Conservation (phyloP, 2,797 vertebrate species). For the Esox lucius region DNA sequence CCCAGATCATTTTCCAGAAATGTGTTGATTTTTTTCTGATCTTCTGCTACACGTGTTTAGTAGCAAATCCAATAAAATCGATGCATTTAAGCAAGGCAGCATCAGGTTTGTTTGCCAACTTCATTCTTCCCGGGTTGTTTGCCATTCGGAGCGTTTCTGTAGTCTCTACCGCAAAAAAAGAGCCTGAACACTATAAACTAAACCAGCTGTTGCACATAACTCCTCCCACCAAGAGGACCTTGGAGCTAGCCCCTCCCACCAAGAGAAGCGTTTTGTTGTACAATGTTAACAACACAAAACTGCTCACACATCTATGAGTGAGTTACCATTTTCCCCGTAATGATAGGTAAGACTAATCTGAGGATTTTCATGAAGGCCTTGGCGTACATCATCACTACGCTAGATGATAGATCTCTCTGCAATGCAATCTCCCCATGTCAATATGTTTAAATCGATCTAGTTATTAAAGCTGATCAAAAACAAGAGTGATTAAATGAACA, state of each 20-base stretch:
- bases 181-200: constrained; percentile 15
- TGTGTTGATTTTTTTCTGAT: not conserved
- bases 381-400: not conserved
- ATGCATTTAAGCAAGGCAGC: not conserved
- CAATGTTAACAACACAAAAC: not conserved
- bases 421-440: not conserved
- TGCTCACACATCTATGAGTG: not conserved
- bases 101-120: not conserved
- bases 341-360: too few species aligned
- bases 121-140: constrained; percentile 9
- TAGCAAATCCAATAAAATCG: not conserved
- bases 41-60: constrained; percentile 29
- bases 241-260: constrained; percentile 45
- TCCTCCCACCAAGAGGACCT: constrained; percentile 38
- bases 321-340: not conserved
- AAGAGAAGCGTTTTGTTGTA: not conserved
- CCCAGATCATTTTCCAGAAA: not conserved
- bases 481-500: not conserved
- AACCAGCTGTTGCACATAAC: constrained; percentile 43
- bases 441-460: not conserved
- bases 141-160: not conserved
- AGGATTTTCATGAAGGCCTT: too few species aligned
- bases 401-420: not conserved
- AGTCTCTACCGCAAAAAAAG: constrained; percentile 10
- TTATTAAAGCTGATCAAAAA: not conserved